A percentile compares a stretch with the other conserved stretches of the same genome.
phyloP scores from a whole-genome alignment of 2,113 vertebrate species.

The Hystrix brachyura region DNA sequence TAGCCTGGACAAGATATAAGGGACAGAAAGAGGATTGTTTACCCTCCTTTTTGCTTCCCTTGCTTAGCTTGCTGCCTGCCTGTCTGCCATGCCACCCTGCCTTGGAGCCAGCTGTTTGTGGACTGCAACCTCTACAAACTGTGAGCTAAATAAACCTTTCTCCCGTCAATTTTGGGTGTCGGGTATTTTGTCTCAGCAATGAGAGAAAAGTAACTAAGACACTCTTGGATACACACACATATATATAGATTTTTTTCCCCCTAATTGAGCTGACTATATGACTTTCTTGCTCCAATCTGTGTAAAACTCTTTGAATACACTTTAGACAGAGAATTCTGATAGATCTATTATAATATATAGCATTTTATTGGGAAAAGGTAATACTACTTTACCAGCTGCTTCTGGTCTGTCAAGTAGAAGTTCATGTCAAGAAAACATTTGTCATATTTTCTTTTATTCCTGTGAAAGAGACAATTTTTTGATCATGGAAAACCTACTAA shows the following conservation, averaged over 20 bases:
- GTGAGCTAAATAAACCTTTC: neutral
- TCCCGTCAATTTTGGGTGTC: neutral
- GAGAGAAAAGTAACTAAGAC: neutral
- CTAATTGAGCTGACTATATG: neutral
- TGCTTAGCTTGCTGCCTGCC: too few species aligned
- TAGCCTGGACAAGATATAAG: too few species aligned
- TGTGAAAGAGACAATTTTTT: neutral
- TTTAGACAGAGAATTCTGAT: neutral
- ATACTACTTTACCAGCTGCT: neutral
- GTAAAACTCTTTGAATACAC: neutral
- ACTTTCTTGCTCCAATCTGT: neutral
- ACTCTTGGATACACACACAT: neutral
- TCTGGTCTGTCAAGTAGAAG: neutral
- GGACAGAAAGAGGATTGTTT: too few species aligned
- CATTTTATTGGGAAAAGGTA: neutral
- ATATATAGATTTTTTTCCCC: neutral
- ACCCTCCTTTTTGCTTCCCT: too few species aligned
- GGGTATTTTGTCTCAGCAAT: neutral
- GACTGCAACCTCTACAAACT: neutral
- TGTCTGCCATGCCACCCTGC: neutral
- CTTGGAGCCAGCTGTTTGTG: neutral
- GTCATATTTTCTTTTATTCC: slow-evolving; percentile 43
- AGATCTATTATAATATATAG: neutral
- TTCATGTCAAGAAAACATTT: slow-evolving; percentile 34
- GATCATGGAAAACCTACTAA: neutral